These are phyloP conservation scores for Empidonax alnorum DNA, from an alignment of 2,113 vertebrate species.

Conservation along the genomic window DNA sequence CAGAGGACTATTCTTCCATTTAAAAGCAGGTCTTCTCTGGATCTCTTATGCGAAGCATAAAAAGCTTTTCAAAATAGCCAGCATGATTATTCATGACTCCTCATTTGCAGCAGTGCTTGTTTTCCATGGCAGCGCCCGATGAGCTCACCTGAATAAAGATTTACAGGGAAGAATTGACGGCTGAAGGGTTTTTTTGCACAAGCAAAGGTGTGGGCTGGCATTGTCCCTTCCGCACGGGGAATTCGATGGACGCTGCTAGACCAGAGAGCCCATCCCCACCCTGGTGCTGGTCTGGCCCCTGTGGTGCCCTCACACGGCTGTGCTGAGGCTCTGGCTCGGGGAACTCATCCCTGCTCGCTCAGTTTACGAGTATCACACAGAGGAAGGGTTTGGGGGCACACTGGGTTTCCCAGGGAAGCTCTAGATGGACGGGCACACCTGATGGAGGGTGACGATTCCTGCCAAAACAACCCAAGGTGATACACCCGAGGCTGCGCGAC, in stretches of 20 bases:
- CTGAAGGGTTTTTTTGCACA: not conserved
- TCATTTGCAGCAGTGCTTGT: constrained; percentile 6
- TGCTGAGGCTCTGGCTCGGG: not conserved
- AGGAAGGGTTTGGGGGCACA: not conserved
- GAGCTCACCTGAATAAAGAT: constrained; percentile 48
- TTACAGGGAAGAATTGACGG: not conserved
- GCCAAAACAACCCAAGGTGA: not conserved
- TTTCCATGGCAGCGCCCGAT: not conserved
- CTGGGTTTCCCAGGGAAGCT: not conserved
- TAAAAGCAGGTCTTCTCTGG: not conserved
- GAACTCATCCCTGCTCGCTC: not conserved
- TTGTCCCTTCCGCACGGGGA: accelerated
- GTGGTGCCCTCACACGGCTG: not conserved
- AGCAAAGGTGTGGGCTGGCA: not conserved
- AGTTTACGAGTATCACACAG: accelerated
- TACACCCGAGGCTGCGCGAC: not conserved
- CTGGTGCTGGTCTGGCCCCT: not conserved
- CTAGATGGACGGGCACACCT: not conserved
- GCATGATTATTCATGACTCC: constrained; percentile 56
- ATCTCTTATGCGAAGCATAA: not conserved
- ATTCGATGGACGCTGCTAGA: too few relatives aligned
- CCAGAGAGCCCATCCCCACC: not conserved
- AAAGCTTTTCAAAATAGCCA: constrained; percentile 57
- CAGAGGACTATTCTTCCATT: not conserved
- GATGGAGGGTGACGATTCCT: not conserved